Evolutionary conservation across 2,888 invertebrate species (phyloP).

Genomic region (Drosophila fulvimacula): DNA sequence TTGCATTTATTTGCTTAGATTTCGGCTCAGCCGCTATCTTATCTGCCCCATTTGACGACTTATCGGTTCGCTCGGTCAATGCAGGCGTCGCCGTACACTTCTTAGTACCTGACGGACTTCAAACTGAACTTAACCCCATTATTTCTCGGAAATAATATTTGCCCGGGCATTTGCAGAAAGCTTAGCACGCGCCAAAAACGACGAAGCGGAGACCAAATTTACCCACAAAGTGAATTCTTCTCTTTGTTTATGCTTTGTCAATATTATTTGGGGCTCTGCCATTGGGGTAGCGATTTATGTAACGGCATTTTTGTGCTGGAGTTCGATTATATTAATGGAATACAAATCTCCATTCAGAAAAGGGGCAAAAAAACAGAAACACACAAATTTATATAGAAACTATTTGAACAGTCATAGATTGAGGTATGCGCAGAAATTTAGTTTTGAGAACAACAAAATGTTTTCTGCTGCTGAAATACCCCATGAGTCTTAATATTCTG

Average conservation of each 20-base stretch:
- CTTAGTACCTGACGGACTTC: conserved; percentile 57
- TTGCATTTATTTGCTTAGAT: conserved; percentile 65
- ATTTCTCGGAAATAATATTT: conserved; percentile 61
- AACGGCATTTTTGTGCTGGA: conserved; percentile 29
- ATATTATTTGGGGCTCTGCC: conserved; percentile 34
- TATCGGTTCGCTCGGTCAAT: conserved; percentile 45
- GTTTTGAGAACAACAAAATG: neutral
- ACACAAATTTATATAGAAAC: neutral
- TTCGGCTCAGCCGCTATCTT: conserved; percentile 56
- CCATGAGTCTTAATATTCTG: no score
- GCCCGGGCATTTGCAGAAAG: conserved; percentile 52
- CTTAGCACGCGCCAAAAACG: conserved; percentile 72
- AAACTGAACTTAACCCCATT: conserved; percentile 75
- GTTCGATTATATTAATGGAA: conserved; percentile 1
- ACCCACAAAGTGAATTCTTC: conserved; percentile 28
- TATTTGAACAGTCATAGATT: neutral
- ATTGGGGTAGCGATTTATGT: conserved; percentile 21
- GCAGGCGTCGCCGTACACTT: conserved; percentile 12
- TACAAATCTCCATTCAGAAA: no score
- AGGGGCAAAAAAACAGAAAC: neutral
- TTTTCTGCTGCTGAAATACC: neutral
- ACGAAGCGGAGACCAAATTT: neutral
- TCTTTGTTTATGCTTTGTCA: conserved; percentile 46
- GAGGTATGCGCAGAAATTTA: neutral
- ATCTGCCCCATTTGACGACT: conserved; percentile 39